Evolutionary conservation across 2,797 vertebrate species (phyloP).

Genomic region (Melanotaenia parkinsoni): DNA sequence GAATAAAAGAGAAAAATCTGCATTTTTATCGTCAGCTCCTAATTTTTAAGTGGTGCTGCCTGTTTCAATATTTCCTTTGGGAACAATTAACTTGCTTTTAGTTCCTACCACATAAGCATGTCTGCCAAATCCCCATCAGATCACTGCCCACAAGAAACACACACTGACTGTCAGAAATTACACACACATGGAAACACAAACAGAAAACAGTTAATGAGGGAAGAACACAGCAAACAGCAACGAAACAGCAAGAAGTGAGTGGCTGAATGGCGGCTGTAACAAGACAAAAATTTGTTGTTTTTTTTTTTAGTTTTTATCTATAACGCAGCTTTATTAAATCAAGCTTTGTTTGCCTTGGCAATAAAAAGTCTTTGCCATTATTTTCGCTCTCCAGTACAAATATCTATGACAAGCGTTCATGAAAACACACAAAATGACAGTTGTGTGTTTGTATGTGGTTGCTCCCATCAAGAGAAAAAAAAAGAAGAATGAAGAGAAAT

Average conservation of each 20-base stretch:
- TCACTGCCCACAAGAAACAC: constrained; percentile 61
- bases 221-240: constrained; percentile 20
- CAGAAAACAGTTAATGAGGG: constrained; percentile 41
- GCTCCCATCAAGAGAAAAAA: constrained; percentile 8
- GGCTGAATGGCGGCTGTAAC: background rate
- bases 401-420: constrained; percentile 15
- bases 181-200: constrained; percentile 47
- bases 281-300: background rate
- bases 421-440: constrained; percentile 16
- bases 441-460: background rate
- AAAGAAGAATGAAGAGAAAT: background rate
- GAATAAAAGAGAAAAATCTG: constrained; percentile 57
- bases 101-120: constrained; percentile 80
- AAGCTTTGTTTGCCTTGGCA: background rate
- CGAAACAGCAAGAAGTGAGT: constrained; percentile 3
- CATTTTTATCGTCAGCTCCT: constrained; percentile 77
- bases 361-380: constrained; percentile 5
- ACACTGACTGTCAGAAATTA: constrained; percentile 56
- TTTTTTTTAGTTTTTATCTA: background rate
- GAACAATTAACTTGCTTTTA: constrained; percentile 87
- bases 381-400: constrained; percentile 6
- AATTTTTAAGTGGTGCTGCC: constrained; percentile 73
- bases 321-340: constrained; percentile 12
- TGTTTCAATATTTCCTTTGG: constrained; percentile 76
- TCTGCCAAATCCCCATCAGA: constrained; percentile 73